Evolutionary conservation across 2,797 vertebrate species (phyloP), one percentile per base, ranked within the genome.

Genomic region (Fringilla coelebs): DNA sequence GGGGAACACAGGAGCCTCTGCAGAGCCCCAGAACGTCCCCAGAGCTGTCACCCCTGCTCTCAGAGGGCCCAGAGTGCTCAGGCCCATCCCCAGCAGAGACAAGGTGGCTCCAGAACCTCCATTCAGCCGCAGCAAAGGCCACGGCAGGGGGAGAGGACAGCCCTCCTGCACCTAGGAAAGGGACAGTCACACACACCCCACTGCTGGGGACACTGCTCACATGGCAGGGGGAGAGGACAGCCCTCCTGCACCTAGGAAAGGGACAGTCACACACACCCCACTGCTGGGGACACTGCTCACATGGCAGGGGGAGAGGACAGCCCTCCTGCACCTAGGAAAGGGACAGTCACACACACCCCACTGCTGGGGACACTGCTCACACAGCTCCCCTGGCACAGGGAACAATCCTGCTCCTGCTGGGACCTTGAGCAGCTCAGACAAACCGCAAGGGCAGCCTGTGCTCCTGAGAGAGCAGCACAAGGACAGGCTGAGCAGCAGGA

Each of bases 271-370:
- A 45, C 43, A 45, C 20, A 5, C 20, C 40, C 40, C 40, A 41
- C 11, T 41, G 14, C 40, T 41, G 13, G 40, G 40, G 40, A 19
- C 5, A 45, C n/a, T n/a, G n/a, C n/a, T n/a, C n/a, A n/a, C n/a
- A n/a, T 8, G 34, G 31, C 4, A 32, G 55, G 4, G 49, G 17
- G 5, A 18, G 28, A 52, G 3, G 3, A 0, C 4, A 10, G 1
- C 25, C 1, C 9, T 29, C 41, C 11, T 26, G 61, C 38, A 1
- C 5, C 26, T 0, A 0, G 0, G 5, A 6, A 17, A 13, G n/a
- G 52, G 32, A 60, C 28, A 10, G 13, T 0, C 31, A 5, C 20
- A 6, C 3, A 11, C 34, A 6, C 9, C 43, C 25, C 34, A 0
- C 0, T 17, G 3, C 41, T 24, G 31, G 29, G 45, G 12, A n/a